Percentiles rank a stretch among this genome's conserved stretches.
These are phyloP conservation scores for Oryzias curvinotus DNA, from an alignment of 2,113 vertebrate species.

Conservation along the genomic window DNA sequence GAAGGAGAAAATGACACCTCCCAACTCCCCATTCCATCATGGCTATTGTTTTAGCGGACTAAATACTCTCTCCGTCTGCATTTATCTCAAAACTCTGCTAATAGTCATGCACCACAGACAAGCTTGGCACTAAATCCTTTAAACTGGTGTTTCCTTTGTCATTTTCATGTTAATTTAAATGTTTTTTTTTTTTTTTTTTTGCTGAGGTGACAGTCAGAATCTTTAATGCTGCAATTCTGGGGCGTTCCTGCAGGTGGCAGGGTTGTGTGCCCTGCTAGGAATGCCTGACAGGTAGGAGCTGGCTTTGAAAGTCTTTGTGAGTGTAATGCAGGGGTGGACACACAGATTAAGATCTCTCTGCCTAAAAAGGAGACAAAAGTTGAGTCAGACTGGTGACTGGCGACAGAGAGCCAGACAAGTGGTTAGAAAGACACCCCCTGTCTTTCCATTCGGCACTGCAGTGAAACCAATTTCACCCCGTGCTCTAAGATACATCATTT, in stretches of 20 bases:
- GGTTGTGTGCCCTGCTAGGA: conserved; percentile 46
- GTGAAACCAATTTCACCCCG: conserved; percentile 12
- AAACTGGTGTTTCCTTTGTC: not conserved
- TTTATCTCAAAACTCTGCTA: conserved; percentile 24
- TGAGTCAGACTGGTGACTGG: conserved; percentile 53
- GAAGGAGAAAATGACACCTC: conserved; percentile 42
- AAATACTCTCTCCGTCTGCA: conserved; percentile 55
- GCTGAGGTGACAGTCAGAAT: too few relatives aligned
- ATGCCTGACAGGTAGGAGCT: conserved; percentile 23
- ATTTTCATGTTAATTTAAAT: conserved; percentile 1
- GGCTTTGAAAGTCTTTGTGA: conserved; percentile 42
- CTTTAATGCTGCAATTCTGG: conserved; percentile 21
- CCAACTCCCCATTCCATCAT: conserved; percentile 44
- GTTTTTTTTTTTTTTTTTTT: not conserved
- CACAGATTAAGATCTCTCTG: conserved; percentile 62
- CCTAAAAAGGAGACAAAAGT: conserved; percentile 61
- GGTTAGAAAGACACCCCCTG: conserved; percentile 19
- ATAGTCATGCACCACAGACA: conserved; percentile 26
- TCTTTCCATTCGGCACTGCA: conserved; percentile 15
- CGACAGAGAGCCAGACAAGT: conserved; percentile 46
- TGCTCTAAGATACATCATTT: not conserved
- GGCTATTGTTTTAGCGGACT: conserved; percentile 57
- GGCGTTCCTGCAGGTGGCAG: conserved; percentile 65
- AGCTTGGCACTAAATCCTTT: not conserved
- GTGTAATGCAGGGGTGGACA: conserved; percentile 39